These are phyloP conservation scores for Cosmia trapezina DNA, from an alignment of 2,888 invertebrate species.

Conservation along the genomic window DNA sequence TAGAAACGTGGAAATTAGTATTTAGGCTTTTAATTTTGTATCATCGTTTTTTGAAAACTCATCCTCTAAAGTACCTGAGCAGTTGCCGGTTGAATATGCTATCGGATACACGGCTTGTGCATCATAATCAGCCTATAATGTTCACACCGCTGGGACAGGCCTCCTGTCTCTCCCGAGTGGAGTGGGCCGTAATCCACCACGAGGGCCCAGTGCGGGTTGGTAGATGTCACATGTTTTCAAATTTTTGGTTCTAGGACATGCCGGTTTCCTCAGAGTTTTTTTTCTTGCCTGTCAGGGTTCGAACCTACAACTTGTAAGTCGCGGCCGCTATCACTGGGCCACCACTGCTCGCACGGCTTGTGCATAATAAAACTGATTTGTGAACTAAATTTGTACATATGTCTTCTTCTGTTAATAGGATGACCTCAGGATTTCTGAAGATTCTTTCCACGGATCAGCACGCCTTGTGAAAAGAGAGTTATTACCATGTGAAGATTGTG, in stretches of 20 bases:
- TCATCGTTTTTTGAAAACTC: not conserved
- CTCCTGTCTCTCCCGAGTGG: no score
- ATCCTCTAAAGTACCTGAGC: not conserved
- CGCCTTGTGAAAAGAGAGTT: constrained; percentile 56
- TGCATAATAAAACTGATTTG: not conserved
- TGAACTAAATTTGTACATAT: not conserved
- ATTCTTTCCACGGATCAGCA: constrained; percentile 27
- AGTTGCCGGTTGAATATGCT: not conserved
- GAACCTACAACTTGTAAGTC: no score
- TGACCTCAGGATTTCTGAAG: constrained; percentile 46
- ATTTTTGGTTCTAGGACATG: no score
- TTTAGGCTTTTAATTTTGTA: not conserved
- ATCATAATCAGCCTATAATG: no score
- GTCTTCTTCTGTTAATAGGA: constrained; percentile 31
- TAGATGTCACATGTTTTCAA: no score
- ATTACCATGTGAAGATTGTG: constrained; percentile 80
- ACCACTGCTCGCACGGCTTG: no score
- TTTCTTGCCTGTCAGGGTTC: no score
- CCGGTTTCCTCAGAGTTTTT: no score
- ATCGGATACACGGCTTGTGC: not conserved
- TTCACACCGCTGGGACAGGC: no score
- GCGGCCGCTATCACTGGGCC: no score
- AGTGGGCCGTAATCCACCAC: no score
- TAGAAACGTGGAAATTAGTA: not conserved
- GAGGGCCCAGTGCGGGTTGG: no score